phyloP scores from a whole-genome alignment of 2,113 vertebrate genomes.

The Gobio gobio region DNA sequence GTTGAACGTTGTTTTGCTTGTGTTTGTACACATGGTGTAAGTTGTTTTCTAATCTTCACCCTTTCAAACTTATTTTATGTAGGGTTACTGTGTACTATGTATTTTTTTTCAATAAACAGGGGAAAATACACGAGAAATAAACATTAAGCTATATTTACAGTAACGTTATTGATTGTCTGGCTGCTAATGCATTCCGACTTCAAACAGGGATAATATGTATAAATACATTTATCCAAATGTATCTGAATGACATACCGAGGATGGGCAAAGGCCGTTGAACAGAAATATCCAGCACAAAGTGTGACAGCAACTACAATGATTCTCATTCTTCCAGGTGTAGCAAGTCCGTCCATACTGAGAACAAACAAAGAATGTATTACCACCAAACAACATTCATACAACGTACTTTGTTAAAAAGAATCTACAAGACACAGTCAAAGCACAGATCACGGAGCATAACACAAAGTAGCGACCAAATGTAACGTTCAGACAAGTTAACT shows the following conservation, averaged over 20 bases:
- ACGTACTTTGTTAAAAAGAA: not conserved
- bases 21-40: too few species aligned
- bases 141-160: not conserved
- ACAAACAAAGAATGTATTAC: not conserved
- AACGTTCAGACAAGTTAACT: too few species aligned
- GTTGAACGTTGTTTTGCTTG: too few species aligned
- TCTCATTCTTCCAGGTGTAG: not conserved
- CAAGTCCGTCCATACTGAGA: not conserved
- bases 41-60: not conserved
- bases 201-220: not conserved
- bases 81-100: not conserved
- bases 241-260: not conserved
- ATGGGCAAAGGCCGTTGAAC: not conserved
- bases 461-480: not conserved
- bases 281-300: constrained; percentile 17
- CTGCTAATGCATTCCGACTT: not conserved
- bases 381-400: too few species aligned
- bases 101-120: not conserved
- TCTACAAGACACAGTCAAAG: not conserved
- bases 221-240: not conserved
- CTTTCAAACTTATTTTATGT: not conserved
- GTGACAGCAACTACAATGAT: not conserved
- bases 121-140: not conserved
- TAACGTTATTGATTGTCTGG: not conserved
- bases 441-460: not conserved